Percentiles rank a stretch among this genome's conserved stretches.
These are phyloP conservation scores for Pyrgilauda ruficollis DNA, from an alignment of 2,113 vertebrate species.

Conservation along the genomic window DNA sequence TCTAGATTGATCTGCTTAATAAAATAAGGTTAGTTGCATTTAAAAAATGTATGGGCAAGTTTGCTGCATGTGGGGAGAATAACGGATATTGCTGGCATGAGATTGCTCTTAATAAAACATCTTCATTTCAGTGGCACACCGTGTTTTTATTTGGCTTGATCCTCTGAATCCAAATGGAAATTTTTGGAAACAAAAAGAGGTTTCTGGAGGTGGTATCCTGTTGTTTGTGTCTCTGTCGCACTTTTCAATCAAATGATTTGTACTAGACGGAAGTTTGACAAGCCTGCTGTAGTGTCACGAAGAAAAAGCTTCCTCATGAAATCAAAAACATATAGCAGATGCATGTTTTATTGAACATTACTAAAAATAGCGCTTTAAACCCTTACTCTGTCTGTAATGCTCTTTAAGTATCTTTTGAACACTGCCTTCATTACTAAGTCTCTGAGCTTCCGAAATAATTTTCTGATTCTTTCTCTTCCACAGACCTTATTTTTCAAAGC, in stretches of 20 bases:
- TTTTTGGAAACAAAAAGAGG: conserved; percentile 41
- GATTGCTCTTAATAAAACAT: conserved; percentile 48
- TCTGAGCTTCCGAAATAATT: conserved; percentile 59
- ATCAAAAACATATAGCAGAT: conserved; percentile 69
- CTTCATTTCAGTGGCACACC: neutral
- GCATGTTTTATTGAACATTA: conserved; percentile 65
- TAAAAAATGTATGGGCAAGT: conserved; percentile 62
- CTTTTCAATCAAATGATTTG: conserved; percentile 38
- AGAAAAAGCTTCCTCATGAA: conserved; percentile 50
- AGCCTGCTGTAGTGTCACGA: neutral
- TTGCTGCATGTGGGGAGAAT: conserved; percentile 53
- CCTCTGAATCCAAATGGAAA: conserved; percentile 24
- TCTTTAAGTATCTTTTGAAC: conserved; percentile 65
- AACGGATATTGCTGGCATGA: conserved; percentile 35
- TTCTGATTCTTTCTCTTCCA: conserved; percentile 35
- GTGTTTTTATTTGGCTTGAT: conserved; percentile 48
- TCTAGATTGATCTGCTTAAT: conserved; percentile 66
- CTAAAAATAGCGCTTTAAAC: conserved; percentile 64
- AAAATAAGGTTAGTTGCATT: conserved; percentile 61
- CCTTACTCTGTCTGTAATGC: conserved; percentile 64
- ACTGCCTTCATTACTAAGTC: conserved; percentile 63
- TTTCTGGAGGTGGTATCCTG: conserved; percentile 25
- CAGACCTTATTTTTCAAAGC: conserved; percentile 34
- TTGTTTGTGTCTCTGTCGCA: conserved; percentile 14
- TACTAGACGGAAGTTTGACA: conserved; percentile 56